Percentiles rank a stretch among this genome's conserved stretches.
Evolutionary conservation across 2,888 invertebrate genomes (phyloP).

Genomic region (Drosophila mettleri): DNA sequence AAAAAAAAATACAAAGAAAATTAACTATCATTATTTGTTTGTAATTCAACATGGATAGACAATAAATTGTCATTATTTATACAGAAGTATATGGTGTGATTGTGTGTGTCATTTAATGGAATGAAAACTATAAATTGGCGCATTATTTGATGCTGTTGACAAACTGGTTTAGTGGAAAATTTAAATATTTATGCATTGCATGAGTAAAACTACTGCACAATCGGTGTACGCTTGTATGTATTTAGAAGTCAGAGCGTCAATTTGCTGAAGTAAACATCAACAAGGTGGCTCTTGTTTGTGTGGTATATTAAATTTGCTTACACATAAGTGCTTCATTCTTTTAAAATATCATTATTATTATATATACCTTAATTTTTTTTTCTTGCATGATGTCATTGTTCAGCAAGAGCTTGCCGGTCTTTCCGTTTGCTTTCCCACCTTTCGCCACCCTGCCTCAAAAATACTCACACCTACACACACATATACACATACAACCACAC

Average conservation of each 20-base stretch:
- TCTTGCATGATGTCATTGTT: slow-evolving; percentile 42
- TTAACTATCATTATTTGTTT: slow-evolving; percentile 23
- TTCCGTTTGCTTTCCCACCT: slow-evolving; percentile 42
- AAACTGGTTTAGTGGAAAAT: slow-evolving; percentile 41
- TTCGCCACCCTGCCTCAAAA: slow-evolving; percentile 11
- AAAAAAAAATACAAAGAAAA: neutral
- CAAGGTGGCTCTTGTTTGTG: neutral
- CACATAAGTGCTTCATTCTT: slow-evolving; percentile 11
- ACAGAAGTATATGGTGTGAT: neutral
- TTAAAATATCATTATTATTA: slow-evolving; percentile 1
- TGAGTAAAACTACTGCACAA: neutral
- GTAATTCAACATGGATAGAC: slow-evolving; percentile 16
- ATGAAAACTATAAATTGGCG: slow-evolving; percentile 35
- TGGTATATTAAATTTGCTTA: neutral
- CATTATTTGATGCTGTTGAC: slow-evolving; percentile 17
- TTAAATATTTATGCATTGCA: slow-evolving; percentile 20
- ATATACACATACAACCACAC: slow-evolving; percentile 9
- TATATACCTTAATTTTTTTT: neutral
- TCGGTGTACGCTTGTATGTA: neutral
- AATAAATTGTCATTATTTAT: neutral
- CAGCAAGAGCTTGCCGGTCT: slow-evolving; percentile 44
- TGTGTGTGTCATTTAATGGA: slow-evolving; percentile 1
- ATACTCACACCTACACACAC: slow-evolving; percentile 2
- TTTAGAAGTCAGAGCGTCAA: neutral
- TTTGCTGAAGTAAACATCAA: slow-evolving; percentile 7